Base-by-base conservation (phyloP, 2,888 invertebrate genomes). In the Halictus ligatus region DNA sequence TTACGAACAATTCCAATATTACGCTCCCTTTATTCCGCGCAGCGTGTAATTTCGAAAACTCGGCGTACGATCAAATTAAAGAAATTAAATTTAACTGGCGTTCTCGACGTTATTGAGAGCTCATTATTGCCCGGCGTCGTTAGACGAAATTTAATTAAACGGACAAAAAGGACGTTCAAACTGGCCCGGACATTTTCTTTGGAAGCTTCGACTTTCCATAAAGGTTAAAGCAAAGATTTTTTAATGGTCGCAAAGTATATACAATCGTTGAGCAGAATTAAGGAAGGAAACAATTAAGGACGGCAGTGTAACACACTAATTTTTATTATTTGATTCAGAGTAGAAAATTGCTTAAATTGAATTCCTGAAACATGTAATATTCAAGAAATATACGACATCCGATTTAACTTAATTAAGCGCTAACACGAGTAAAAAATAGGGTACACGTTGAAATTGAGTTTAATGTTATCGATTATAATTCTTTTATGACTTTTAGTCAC, bases 1-100 rank as follows among this genome's bases (percentile, higher is more conserved):
- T 90, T 89, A 85, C 79, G 82, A 83, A 81, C 84, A 72, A 76
- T 76, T 76, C 83, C 75, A n/a, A n/a, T n/a, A n/a, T n/a, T n/a
- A n/a, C n/a, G 58, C 83, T 85, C 87, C 71, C 78, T 78, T 18
- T 50, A 35, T 12, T 21, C 60, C 8, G 58, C 8, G 58, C 72
- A 73, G 73, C 78, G 60, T 82, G 79, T 74, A 89, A 89, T 89
- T 88, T 86, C 60, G 40, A 12, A 79, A 78, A 50, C 80, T 73
- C 73, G 40, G 81, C 69, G 76, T 73, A 21, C 60, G n/a, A 67
- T n/a, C 54, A 76, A 85, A 83, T 86, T 77, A 76, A 86, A 78
- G 76, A 67, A 35, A 80, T 86, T 79, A 60, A 69, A 29, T 67
- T 73, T 71, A 69, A 81, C 25, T 48, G 75, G 46, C 29, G 54